phyloP scores from a whole-genome alignment of 2,888 invertebrate species.

The Amphipoea lucens region DNA sequence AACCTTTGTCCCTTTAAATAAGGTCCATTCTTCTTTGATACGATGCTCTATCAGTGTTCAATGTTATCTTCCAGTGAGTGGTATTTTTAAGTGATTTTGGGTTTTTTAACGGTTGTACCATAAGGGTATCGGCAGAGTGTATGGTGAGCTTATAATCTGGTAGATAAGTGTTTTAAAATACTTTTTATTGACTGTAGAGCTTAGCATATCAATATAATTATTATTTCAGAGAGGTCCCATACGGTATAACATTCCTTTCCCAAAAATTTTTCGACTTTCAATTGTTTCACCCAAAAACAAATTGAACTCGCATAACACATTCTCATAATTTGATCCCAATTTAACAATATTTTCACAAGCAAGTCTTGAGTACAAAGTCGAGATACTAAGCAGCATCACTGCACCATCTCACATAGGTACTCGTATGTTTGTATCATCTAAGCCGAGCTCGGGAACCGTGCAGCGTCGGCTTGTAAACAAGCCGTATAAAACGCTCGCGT shows the following conservation, averaged over 20 bases:
- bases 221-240: background rate
- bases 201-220: background rate
- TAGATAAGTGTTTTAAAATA: slow-evolving; percentile 19
- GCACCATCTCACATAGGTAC: slow-evolving; percentile 45
- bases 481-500: slow-evolving; percentile 65
- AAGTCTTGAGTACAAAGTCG: slow-evolving; percentile 14
- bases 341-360: slow-evolving; percentile 14
- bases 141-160: slow-evolving; percentile 4
- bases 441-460: slow-evolving; percentile 53
- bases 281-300: background rate
- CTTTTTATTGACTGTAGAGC: slow-evolving; percentile 3
- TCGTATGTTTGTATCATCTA: slow-evolving; percentile 50
- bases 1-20: slow-evolving; percentile 2
- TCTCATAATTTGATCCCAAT: slow-evolving; percentile 4
- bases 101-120: slow-evolving; percentile 38
- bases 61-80: slow-evolving; percentile 53
- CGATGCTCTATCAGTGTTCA: slow-evolving; percentile 23
- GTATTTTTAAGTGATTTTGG: slow-evolving; percentile 47
- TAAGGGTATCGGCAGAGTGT: background rate
- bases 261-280: background rate
- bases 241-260: no score
- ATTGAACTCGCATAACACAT: background rate
- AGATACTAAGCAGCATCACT: slow-evolving; percentile 41
- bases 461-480: slow-evolving; percentile 66
- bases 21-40: slow-evolving; percentile 13